Evolutionary conservation across 1,140 invertebrate species (phyloP), one percentile per base, ranked within the genome.

Genomic region (Platyscapa corneri): DNA sequence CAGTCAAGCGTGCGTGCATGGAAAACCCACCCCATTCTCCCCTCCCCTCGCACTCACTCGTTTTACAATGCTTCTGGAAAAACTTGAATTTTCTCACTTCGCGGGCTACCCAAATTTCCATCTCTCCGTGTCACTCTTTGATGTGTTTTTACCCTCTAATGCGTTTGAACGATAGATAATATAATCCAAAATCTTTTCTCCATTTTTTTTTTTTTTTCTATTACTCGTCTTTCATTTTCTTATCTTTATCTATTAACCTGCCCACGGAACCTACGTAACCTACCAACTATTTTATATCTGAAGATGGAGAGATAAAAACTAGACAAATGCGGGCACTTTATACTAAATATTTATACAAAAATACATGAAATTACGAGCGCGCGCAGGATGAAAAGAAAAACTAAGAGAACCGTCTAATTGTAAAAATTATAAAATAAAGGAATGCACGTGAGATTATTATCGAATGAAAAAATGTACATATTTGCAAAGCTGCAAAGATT

Each of bases 41-140:
- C 18, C n/a, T 27, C 65, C 18, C 2, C 49, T 14, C 49, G 49
- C 49, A 5, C 42, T 7, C 42, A 5, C 64, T 67, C 5, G 10
- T 42, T 39, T 32, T 82, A 32, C 46, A 82, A 30, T 42, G 46
- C 46, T 64, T 75, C 49, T n/a, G 64, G 70, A 46, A 46, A 49
- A 65, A 49, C 82, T 84, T 30, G 64, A 84, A 84, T 84, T 84
- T 74, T 53, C 75, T 67, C 82, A 70, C 82, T 64, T 83, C 56
- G 56, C 12, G 72, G 60, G 20, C 42, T 78, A 70, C 23, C 75
- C 8, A 70, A 84, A 84, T 70, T 84, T 70, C 75, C 75, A 39
- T 78, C 23, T 49, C 74, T 65, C 16, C n/a, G 1, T 56, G 75
- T 79, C 78, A 37, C 10, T 14, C 60, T 67, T 83, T 83, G 53